Base-by-base conservation (phyloP, 2,888 invertebrate genomes). In the Epinotia nisella region DNA sequence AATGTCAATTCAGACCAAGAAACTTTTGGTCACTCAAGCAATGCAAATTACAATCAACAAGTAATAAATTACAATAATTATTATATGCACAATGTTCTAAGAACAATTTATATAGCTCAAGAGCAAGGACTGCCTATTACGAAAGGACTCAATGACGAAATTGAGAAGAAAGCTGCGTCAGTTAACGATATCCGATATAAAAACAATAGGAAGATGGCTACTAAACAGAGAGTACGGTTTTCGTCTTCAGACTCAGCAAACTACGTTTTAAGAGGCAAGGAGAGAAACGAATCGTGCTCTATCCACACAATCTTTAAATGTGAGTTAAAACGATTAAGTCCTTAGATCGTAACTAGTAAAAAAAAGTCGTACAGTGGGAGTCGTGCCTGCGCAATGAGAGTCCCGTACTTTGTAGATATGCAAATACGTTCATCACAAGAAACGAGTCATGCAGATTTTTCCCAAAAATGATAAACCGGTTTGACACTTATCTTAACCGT, bases 281-380 rank as follows among this genome's bases (percentile, higher is more conserved):
- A 21, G 7, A 41, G 9, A 39, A 45, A 65, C 1, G 51, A 62
- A 5, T 68, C 76, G 3, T 75, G 79, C 73, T 90, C 90, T 1
- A 76, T 92, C 67, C 84, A 85, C 71, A 91, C 90, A 11, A 82
- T 92, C 75, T 91, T 88, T 64, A 88, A 85, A 89, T 88, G 91
- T 90, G 79, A 51, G 74, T 70, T 19, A 60, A 19, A 19, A 3
- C 15, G 4, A 35, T 35, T 29, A 29, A 7, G 29, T 9, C 35
- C 35, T 35, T 35, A 35, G 35, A 9, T 35, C 35, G 7, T 35
- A 35, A 35, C 9, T 35, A 35, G 9, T 35, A 9, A 35, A 35
- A 9, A 29, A 9, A 9, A 35, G 9, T 35, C 9, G 35, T 35
- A 9, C 35, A 29, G 29, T 29, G 29, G 5, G 35, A 35, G 35